Percentiles rank a stretch among this genome's conserved stretches.
Evolutionary conservation across 2,797 vertebrate species (phyloP).

Genomic region (Borostomias antarcticus): DNA sequence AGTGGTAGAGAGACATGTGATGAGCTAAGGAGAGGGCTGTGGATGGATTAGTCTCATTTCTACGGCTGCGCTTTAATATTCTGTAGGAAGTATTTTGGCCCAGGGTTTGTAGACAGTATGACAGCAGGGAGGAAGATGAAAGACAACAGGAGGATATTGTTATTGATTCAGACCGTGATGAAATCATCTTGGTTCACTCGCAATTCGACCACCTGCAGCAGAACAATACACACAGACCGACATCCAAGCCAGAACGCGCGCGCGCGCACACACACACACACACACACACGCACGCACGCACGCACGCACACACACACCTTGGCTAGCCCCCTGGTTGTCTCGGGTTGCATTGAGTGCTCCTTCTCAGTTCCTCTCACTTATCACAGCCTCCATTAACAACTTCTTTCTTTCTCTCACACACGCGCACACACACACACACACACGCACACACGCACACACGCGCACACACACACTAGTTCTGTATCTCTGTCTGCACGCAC

Average conservation of each 20-base stretch:
- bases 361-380: constrained; percentile 27
- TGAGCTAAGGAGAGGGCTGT: no score
- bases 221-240: no score
- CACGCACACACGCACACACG: background rate
- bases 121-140: no score
- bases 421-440: constrained; percentile 5
- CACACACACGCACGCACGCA: background rate
- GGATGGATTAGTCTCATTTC: no score
- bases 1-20: no score
- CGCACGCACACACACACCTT: background rate
- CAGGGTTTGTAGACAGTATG: no score
- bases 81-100: no score
- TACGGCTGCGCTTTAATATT: no score
- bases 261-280: background rate
- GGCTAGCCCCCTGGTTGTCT: constrained; percentile 24
- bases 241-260: background rate
- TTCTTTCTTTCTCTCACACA: background rate
- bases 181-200: no score
- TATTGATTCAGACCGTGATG: no score
- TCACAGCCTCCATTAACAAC: constrained; percentile 36
- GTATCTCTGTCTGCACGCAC: constrained; percentile 5
- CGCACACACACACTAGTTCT: constrained; percentile 6
- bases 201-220: no score
- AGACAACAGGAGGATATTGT: no score
- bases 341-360: constrained; percentile 26